Base-by-base conservation (phyloP, 2,797 vertebrate species). In the Anguilla pacifica region DNA sequence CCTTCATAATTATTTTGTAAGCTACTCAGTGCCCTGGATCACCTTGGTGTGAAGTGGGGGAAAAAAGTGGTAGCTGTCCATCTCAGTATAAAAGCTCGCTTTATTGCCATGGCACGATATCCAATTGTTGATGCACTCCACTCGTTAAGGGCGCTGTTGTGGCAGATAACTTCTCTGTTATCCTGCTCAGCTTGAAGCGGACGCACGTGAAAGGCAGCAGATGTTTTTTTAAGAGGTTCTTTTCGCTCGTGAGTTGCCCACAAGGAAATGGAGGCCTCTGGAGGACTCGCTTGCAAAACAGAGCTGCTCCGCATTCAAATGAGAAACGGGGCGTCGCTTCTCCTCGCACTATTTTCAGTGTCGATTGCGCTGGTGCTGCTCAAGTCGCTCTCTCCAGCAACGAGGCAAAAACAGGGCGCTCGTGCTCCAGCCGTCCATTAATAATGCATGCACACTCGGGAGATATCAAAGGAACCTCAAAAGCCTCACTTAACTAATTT, bases 391-490 rank as follows among this genome's bases (percentile, higher is more conserved):
- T 88, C 72, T 82, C 85, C 86, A 89, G 89, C 89, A 90, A 88
- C 86, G 79, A 39, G 43, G 74, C 15, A 22, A 51, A 82, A 22
- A 2, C 43, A 46, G 19, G 77, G 84, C 35, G 90, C 87, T 59
- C 43, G 88, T 61, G 85, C 85, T 87, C 49, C 86, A 89, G 88
- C 88, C 82, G 81, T 90, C 39, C 88, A 93, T 94, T 86, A 94
- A 94, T 95, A 89, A 95, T 94, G 88, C 92, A 94, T 91, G 55
- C 57, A 31, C 88, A 87, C 88, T 91, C 88, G 79, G 86, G 90
- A 89, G 46, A 89, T 90, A 87, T 88, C 85, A 91, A 90, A 89
- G 88, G 51, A 85, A 72, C 49, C 77, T 88, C 67, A 85, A 46
- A 31, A 43, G 28, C 43, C 15, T 43, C 35, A 17, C 39, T 81